Conservation (phyloP, 1,140 invertebrate genomes). For the Bombus soroeensis region DNA sequence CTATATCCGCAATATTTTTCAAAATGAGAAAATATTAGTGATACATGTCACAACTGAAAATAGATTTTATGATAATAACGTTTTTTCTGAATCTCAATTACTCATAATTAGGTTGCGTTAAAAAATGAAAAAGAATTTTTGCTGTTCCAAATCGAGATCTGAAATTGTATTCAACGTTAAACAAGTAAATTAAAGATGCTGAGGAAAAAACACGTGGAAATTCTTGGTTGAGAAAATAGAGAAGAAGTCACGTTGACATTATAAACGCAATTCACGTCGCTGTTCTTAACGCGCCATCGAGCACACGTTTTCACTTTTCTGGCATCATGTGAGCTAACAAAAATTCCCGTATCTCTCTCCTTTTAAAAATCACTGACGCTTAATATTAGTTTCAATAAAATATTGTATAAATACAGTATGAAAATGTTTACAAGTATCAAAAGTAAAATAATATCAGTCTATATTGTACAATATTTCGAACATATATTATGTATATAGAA, state of each 20-base stretch:
- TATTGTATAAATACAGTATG: not conserved
- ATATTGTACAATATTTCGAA: no score
- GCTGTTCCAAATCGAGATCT: not conserved
- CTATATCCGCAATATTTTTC: not conserved
- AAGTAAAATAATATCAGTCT: no score
- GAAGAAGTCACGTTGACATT: not conserved
- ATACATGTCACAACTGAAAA: no score
- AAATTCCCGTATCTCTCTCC: not conserved
- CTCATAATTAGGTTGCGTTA: not conserved
- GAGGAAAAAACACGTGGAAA: not conserved
- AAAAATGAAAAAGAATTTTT: not conserved
- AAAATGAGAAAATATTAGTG: not conserved
- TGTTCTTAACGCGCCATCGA: conserved; percentile 12
- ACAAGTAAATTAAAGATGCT: not conserved
- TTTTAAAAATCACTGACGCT: not conserved
- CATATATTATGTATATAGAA: no score
- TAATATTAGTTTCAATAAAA: not conserved
- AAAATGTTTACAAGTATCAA: not conserved
- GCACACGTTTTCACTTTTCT: conserved; percentile 5
- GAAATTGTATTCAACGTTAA: not conserved
- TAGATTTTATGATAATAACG: not conserved
- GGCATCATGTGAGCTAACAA: not conserved
- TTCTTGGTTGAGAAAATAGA: not conserved
- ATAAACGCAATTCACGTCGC: conserved; percentile 18
- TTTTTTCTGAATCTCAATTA: not conserved